Evolutionary conservation across 2,113 vertebrate species (phyloP).

Genomic region (Oncorhynchus clarkii): DNA sequence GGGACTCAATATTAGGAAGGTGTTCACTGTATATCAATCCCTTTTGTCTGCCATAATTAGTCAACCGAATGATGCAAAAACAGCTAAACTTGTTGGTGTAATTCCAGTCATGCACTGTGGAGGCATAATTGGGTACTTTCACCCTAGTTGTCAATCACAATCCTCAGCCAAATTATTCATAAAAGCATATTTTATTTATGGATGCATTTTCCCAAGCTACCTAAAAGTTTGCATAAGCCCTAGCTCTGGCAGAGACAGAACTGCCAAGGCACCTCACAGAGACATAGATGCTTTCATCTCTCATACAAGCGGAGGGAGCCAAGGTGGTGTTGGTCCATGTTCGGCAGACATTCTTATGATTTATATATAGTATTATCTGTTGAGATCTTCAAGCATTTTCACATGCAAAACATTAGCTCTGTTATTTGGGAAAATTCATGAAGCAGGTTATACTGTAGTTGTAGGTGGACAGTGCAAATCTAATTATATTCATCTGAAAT

Average conservation of each 20-base stretch:
- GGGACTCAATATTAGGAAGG: too few relatives aligned
- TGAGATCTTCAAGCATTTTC: slow-evolving; percentile 59
- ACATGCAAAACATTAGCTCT: slow-evolving; percentile 61
- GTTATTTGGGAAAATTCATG: slow-evolving; percentile 46
- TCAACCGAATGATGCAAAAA: neutral
- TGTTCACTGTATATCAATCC: neutral
- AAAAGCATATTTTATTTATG: slow-evolving; percentile 76
- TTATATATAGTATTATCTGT: slow-evolving; percentile 69
- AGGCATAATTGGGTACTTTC: slow-evolving; percentile 71
- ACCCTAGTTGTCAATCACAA: slow-evolving; percentile 75
- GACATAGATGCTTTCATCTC: slow-evolving; percentile 71
- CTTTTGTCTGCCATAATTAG: neutral
- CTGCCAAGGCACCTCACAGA: slow-evolving; percentile 70
- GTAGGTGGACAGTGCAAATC: slow-evolving; percentile 5
- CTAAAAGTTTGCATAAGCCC: slow-evolving; percentile 69
- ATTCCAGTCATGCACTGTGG: slow-evolving; percentile 66
- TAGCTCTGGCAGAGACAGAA: slow-evolving; percentile 67
- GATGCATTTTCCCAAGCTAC: slow-evolving; percentile 74
- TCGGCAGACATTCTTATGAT: slow-evolving; percentile 69
- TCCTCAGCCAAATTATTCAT: slow-evolving; percentile 75
- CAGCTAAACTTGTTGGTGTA: slow-evolving; percentile 43
- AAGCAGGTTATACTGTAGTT: slow-evolving; percentile 51
- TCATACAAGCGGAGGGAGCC: slow-evolving; percentile 63
- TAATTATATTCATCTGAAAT: too few relatives aligned
- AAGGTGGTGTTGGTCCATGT: slow-evolving; percentile 62